Conservation (phyloP, 2,888 invertebrate species). For the Timema podura region DNA sequence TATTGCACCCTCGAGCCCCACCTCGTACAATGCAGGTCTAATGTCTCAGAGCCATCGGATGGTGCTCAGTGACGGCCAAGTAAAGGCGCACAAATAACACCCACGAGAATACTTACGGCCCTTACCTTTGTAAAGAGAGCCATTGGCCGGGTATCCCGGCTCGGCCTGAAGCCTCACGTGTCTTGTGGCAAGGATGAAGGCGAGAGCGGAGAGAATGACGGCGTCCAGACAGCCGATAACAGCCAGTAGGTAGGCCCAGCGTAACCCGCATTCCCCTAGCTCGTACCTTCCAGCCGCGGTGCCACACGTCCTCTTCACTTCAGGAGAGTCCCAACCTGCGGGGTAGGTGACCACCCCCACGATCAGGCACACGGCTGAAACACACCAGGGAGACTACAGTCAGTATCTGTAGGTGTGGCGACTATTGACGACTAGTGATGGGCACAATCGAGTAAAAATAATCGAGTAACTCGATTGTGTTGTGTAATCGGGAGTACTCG, state of each 20-base stretch:
- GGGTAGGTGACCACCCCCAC: slow-evolving; percentile 87
- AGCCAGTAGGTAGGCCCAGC: slow-evolving; percentile 92
- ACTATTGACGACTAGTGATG: no score
- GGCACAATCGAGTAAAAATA: no score
- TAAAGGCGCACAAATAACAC: no score
- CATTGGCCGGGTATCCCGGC: slow-evolving; percentile 62
- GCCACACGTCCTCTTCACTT: slow-evolving; percentile 82
- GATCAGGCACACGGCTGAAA: slow-evolving; percentile 79
- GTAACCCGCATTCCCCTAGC: slow-evolving; percentile 79
- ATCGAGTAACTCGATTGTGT: no score
- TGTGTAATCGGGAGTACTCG: no score
- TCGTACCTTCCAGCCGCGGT: slow-evolving; percentile 70
- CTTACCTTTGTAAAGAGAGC: slow-evolving; percentile 61
- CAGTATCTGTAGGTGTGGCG: neutral
- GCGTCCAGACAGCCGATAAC: slow-evolving; percentile 86
- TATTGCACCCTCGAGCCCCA: no score
- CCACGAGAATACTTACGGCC: neutral
- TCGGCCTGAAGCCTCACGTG: slow-evolving; percentile 83
- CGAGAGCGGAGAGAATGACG: slow-evolving; percentile 78
- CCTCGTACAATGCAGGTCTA: no score
- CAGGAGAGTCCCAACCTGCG: slow-evolving; percentile 82
- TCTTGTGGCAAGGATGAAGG: slow-evolving; percentile 87
- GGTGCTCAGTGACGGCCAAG: no score
- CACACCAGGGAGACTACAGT: slow-evolving; percentile 23
- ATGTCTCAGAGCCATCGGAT: no score